phyloP scores from a whole-genome alignment of 2,888 invertebrate species.

The Auanema sp. region DNA sequence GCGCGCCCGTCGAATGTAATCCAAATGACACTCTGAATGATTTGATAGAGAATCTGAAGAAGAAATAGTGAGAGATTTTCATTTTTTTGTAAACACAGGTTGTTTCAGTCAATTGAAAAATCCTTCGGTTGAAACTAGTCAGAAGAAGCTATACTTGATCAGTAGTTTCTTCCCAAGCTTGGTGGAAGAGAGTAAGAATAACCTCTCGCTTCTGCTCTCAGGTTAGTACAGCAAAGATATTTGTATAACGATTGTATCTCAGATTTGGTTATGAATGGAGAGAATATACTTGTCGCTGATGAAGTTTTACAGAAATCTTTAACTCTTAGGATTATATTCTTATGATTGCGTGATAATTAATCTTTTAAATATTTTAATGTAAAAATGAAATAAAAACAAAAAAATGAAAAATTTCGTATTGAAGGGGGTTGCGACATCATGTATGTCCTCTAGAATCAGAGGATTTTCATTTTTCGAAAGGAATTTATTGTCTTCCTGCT shows the following conservation, averaged over 20 bases:
- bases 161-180: constrained; percentile 79
- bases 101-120: constrained; percentile 79
- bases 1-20: constrained; percentile 63
- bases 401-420: too few species aligned
- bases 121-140: constrained; percentile 77
- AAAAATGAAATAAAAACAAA: too few species aligned
- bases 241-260: constrained; percentile 8
- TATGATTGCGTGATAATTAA: not conserved
- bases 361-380: too few species aligned
- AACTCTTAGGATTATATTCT: constrained; percentile 64
- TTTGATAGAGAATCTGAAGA: constrained; percentile 79
- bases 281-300: constrained; percentile 87
- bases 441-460: too few species aligned
- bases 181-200: constrained; percentile 83
- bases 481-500: too few species aligned
- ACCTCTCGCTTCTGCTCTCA: constrained; percentile 81
- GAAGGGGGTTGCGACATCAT: too few species aligned
- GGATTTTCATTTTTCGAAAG: too few species aligned
- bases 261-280: constrained; percentile 85
- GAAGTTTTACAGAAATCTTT: constrained; percentile 76
- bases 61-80: constrained; percentile 71
- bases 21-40: constrained; percentile 75
- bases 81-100: constrained; percentile 5
- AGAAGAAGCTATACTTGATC: constrained; percentile 89
- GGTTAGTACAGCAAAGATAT: too few species aligned